A percentile compares a stretch with the other conserved stretches of the same genome.
phyloP scores from a whole-genome alignment of 2,113 vertebrate genomes.

The Neomonachus schauinslandi region DNA sequence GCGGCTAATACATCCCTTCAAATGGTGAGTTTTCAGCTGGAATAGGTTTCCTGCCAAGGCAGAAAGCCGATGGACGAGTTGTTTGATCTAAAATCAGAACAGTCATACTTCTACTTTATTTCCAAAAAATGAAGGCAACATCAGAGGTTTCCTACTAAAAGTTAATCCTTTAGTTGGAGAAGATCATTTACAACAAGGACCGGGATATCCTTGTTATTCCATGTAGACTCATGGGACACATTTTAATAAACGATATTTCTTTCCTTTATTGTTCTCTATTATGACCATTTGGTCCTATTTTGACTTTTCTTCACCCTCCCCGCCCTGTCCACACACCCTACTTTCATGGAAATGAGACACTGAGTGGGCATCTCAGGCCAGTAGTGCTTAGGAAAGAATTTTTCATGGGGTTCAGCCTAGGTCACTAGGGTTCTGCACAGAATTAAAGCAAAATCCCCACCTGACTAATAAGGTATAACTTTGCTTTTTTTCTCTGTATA shows the following conservation, averaged over 20 bases:
- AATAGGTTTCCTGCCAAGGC: slow-evolving; percentile 10
- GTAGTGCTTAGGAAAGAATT: not conserved
- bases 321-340: not conserved
- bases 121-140: slow-evolving; percentile 4
- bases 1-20: not conserved
- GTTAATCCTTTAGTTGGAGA: not conserved
- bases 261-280: not conserved
- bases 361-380: not conserved
- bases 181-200: not conserved
- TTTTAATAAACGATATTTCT: not conserved
- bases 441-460: slow-evolving; percentile 19
- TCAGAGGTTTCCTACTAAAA: not conserved
- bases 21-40: not conserved
- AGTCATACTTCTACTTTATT: not conserved
- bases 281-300: not conserved
- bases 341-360: not conserved
- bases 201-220: not conserved
- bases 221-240: not conserved
- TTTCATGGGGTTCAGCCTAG: not conserved
- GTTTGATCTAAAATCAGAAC: slow-evolving; percentile 45
- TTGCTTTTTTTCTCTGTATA: not conserved
- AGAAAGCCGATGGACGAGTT: not conserved
- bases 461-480: not conserved
- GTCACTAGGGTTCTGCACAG: not conserved
- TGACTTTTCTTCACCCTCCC: not conserved